Base-by-base conservation (phyloP, 2,797 vertebrate genomes). In the Meriones psammophilus region DNA sequence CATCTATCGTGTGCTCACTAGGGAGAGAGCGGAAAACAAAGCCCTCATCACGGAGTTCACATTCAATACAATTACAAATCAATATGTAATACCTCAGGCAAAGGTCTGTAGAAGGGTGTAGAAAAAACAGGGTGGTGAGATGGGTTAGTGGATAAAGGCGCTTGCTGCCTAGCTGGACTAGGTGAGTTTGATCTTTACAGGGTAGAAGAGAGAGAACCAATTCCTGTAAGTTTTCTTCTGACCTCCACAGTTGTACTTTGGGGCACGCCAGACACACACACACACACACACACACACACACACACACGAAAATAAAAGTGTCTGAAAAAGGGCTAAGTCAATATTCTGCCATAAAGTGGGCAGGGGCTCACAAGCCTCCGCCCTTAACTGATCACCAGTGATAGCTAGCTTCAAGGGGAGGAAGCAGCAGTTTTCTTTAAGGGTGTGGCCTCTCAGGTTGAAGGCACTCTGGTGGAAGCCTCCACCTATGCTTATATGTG, bases 1-100 rank as follows among this genome's bases (percentile, higher is more conserved):
- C 87, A 96, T 79, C 96, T 97, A 97, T 81, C 78, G 71, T 86
- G 87, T 62, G 92, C 89, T 95, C 89, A 76, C 2, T 79, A 88
- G 94, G 73, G 88, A 91, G 92, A 93, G 0, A 73, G 81, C 46
- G 26, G n/a, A 26, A 39, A 96, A 91, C 58, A 94, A 92, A 92
- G 94, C 94, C 83, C 62, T 94, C 73, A 28, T 83, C 39, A 24
- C 74, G 50, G 73, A 91, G 79, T 56, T 96, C 71, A 71, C 50
- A 60, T 90, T 64, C 83, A 50, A 50, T 10, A 50, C 50, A 50
- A 50, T 50, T 50, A 90, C 60, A 54, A 28, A 86, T 92, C 81
- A 88, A 89, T 78, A 73, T 0, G 46, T 30, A 73, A 66, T 20
- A 87, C 58, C 84, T 88, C 46, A 96, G 87, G 62, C 80, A 33